Evolutionary conservation across 2,888 invertebrate genomes (phyloP), one percentile per base, ranked within the genome.

Genomic region (Tyria jacobaeae): DNA sequence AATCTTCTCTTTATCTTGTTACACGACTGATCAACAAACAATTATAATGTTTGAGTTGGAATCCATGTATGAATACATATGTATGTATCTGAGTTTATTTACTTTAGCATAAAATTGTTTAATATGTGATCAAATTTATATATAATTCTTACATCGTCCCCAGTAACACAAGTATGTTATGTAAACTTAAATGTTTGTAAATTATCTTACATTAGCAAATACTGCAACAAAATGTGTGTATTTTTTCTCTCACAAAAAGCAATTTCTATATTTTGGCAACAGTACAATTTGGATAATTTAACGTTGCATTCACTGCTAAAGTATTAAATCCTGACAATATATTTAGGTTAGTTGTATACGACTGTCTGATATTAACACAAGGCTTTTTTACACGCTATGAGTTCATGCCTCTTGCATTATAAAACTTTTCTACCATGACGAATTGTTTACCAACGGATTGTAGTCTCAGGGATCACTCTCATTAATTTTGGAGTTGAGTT

Each of bases 371-470:
- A 10, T 44, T 21, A 44, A 44, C 21, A 44, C 44, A 12, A 44
- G 21, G 2, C 21, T 44, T 44, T 10, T 10, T 44, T 44, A 17
- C 21, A 21, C 41, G 41, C 48, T 15, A 25, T 25, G 15, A 49
- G 48, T 44, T 44, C 21, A 17, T 44, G 17, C 21, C 41, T 44
- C 41, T 44, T 17, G 21, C 41, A 17, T 44, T 10, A 44, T 17
- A 44, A 21, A 3, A 41, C 41, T 10, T 39, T 5, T 39, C 39
- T 17, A 2, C 7, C 17, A 10, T 41, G 9, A 5, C n/a, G 39
- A n/a, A n/a, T n/a, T n/a, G n/a, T 17, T 41, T n/a, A n/a, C n/a
- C 41, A 41, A 41, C 41, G 41, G 41, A 44, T 44, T 41, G 41
- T 21, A 10, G 17, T 21, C 21, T 17, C 41, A 21, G 21, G 27